Evolutionary conservation across 2,113 vertebrate genomes (phyloP).

Genomic region (Merops nubicus): DNA sequence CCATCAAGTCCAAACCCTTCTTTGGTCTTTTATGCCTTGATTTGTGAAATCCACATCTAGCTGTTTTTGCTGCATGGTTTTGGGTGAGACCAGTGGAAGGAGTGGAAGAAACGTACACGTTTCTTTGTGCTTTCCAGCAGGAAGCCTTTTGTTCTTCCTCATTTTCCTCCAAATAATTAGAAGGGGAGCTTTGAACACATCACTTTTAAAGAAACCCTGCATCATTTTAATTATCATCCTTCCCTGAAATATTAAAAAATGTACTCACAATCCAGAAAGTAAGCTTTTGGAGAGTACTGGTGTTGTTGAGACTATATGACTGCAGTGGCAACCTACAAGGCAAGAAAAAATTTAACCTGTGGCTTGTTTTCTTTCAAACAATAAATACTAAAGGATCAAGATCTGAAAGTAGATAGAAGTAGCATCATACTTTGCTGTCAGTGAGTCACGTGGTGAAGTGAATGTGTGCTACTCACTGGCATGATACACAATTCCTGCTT

Average conservation of each 20-base stretch:
- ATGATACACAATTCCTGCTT: constrained; percentile 58
- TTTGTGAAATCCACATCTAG: background rate
- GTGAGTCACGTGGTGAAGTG: constrained; percentile 51
- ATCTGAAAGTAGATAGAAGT: constrained; percentile 60
- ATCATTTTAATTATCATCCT: background rate
- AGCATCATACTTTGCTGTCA: constrained; percentile 55
- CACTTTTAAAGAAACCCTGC: background rate
- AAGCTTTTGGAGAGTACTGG: background rate
- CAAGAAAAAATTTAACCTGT: constrained; percentile 37
- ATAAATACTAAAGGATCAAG: constrained; percentile 57
- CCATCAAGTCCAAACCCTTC: background rate
- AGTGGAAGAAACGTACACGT: background rate
- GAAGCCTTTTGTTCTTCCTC: background rate
- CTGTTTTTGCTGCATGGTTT: background rate
- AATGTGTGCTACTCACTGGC: constrained; percentile 41
- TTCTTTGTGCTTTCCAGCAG: background rate
- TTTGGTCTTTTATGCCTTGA: background rate
- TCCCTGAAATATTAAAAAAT: constrained; percentile 41
- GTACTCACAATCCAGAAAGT: constrained; percentile 12
- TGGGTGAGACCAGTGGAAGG: background rate
- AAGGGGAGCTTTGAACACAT: background rate
- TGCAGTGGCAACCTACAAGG: background rate
- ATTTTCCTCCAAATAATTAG: background rate
- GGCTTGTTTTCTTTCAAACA: constrained; percentile 60
- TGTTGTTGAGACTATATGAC: background rate